phyloP scores from a whole-genome alignment of 1,140 invertebrate genomes.

The Rhynchophorus ferrugineus region DNA sequence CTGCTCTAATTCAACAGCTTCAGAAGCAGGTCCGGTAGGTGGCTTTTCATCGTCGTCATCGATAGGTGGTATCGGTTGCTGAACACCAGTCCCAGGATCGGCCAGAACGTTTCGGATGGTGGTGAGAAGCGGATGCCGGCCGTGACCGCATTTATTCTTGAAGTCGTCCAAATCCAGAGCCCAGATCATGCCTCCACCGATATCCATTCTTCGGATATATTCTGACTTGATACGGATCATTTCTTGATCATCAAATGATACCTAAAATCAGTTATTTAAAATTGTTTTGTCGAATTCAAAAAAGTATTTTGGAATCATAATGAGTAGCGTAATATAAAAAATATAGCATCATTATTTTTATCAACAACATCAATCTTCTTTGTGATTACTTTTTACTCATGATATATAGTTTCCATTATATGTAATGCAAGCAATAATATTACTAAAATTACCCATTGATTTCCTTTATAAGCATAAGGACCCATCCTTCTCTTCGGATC shows the following conservation, averaged over 20 bases:
- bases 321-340: too few species aligned
- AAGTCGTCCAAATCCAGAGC: constrained; percentile 84
- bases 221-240: constrained; percentile 73
- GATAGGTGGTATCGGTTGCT: constrained; percentile 18
- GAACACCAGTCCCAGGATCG: constrained; percentile 35
- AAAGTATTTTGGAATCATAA: neutral
- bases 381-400: too few species aligned
- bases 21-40: constrained; percentile 4
- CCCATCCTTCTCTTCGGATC: constrained; percentile 71
- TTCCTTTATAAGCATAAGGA: constrained; percentile 76
- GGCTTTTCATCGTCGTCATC: constrained; percentile 7
- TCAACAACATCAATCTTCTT: too few species aligned
- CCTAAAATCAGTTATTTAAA: constrained; percentile 1
- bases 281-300: neutral
- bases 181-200: constrained; percentile 88
- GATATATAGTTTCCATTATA: too few species aligned
- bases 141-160: constrained; percentile 63
- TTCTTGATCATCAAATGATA: constrained; percentile 75
- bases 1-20: constrained; percentile 23
- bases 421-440: too few species aligned
- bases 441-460: constrained; percentile 79
- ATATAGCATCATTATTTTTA: too few species aligned
- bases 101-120: constrained; percentile 61
- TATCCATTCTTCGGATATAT: constrained; percentile 62
- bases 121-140: constrained; percentile 65